Base-by-base conservation (phyloP, 92 coral and sea anemone genomes). In the Heteractis magnifica region DNA sequence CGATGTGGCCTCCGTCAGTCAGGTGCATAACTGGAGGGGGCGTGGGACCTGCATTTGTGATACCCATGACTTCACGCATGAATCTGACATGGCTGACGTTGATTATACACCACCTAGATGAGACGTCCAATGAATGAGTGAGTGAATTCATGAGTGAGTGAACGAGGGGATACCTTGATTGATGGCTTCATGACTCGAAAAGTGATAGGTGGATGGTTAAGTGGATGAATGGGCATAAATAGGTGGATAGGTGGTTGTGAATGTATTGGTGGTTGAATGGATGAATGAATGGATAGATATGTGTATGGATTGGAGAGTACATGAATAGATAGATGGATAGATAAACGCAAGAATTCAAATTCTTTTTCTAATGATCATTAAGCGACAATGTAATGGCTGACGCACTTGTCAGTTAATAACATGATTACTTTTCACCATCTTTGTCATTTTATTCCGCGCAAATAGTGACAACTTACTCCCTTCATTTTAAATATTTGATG, bases 1-100 rank as follows among this genome's bases (percentile, higher is more conserved):
- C 98, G 53, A 82, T 34, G 72, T 94, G 98, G 62, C 98, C 98
- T 18, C 98, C 98, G 82, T 94, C 98, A 58, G 92, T 88, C 55
- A 94, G 72, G 26, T 75, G 77, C 41, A 94, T 72, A 18, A 94
- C 78, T 10, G 98, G 88, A 60, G 98, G 98, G 72, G 98, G 90
- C 62, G 44, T 91, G 83, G 95, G 91, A 4, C 98, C 98, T 41
- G 79, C 71, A 77, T 94, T 88, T 6, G 81, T 64, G 18, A 92
- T 91, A 44, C 87, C 89, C 49, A 82, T 73, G 49, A 88, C 52
- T 75, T 87, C 90, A 55, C 98, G 94, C 85, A 94, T 82, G 50
- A 92, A 77, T 55, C 95, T 87, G 56, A 94, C 94, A 77, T 94
- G 95, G 26, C 90, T 79, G 71, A 94, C 83, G 82, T 94, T 80